phyloP scores from a whole-genome alignment of 2,797 vertebrate species.

The Semotilus atromaculatus region DNA sequence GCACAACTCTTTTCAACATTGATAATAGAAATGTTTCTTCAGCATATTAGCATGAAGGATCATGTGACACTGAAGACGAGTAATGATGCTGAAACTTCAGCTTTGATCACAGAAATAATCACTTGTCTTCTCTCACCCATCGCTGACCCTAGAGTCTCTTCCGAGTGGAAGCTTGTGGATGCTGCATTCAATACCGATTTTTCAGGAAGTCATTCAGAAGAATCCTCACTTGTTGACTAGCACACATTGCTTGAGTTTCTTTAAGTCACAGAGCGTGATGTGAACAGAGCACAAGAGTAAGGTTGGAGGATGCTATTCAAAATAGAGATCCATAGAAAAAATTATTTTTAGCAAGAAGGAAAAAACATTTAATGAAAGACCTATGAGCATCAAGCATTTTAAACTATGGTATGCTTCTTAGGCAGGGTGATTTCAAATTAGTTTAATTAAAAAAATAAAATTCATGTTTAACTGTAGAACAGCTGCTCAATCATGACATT shows the following conservation, averaged over 20 bases:
- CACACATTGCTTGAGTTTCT: constrained; percentile 8
- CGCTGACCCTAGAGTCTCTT: background rate
- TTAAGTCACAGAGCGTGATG: constrained; percentile 8
- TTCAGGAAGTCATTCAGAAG: constrained; percentile 12
- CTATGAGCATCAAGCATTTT: background rate
- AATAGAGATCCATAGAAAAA: background rate
- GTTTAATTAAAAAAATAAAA: background rate
- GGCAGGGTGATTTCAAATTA: background rate
- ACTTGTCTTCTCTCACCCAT: constrained; percentile 8
- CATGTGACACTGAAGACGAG: background rate
- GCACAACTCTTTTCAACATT: background rate
- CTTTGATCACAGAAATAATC: background rate
- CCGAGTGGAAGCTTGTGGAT: background rate
- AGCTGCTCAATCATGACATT: background rate
- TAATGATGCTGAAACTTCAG: background rate
- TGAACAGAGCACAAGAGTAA: background rate
- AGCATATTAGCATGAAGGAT: background rate
- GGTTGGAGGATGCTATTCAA: background rate
- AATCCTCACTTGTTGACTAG: constrained; percentile 14
- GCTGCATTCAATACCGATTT: background rate
- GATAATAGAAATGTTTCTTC: background rate
- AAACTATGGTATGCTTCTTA: background rate
- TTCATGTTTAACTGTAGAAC: too few species aligned
- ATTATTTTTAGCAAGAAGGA: background rate
- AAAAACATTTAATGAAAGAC: background rate